These are phyloP conservation scores for Elgaria multicarinata DNA, from an alignment of 2,113 vertebrate species.

Conservation along the genomic window DNA sequence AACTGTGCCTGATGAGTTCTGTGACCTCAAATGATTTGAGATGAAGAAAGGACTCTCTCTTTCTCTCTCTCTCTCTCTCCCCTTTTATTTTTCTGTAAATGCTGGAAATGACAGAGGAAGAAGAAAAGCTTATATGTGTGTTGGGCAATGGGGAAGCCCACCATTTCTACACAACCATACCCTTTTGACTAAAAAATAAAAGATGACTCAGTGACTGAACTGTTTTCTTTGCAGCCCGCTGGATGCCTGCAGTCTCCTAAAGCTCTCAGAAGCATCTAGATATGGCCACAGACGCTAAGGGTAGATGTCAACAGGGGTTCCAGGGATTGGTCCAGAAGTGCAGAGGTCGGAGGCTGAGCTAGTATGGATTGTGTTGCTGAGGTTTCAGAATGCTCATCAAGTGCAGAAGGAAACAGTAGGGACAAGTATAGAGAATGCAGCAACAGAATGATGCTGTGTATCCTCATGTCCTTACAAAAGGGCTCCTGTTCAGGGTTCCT, in stretches of 20 bases:
- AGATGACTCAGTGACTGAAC: not conserved
- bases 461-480: not conserved
- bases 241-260: not conserved
- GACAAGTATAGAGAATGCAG: not conserved
- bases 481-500: not conserved
- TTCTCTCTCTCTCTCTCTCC: not conserved
- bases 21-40: not conserved
- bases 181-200: slow-evolving; percentile 26
- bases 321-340: too few species aligned
- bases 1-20: slow-evolving; percentile 5
- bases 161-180: not conserved
- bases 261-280: not conserved
- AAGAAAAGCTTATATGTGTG: not conserved
- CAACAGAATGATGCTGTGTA: not conserved
- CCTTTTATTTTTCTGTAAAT: not conserved
- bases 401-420: not conserved
- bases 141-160: not conserved
- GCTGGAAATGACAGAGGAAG: too few species aligned
- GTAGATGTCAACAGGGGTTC: too few species aligned
- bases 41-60: not conserved
- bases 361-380: not conserved
- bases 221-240: not conserved
- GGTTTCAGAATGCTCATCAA: not conserved
- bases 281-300: not conserved
- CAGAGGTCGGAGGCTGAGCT: not conserved